Conservation (phyloP, 2,888 invertebrate genomes). For the Lordiphosa andalusiaca region DNA sequence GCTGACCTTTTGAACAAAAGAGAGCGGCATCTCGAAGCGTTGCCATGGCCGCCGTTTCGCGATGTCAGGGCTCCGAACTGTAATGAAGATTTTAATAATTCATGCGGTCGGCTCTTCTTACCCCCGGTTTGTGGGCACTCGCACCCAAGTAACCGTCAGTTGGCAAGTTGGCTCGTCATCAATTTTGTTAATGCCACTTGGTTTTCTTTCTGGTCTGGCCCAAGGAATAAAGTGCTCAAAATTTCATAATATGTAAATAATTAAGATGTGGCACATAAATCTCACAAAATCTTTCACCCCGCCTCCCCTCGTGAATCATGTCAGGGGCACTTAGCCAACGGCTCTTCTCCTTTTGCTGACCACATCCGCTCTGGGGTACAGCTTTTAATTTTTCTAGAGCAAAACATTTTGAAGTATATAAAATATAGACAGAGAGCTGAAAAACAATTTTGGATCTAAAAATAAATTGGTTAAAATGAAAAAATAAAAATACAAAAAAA, state of each 20-base stretch:
- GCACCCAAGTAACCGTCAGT: constrained; percentile 4
- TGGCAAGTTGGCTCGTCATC: constrained; percentile 21
- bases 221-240: constrained; percentile 46
- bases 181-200: constrained; percentile 34
- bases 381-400: constrained; percentile 34
- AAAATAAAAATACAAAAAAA: not conserved
- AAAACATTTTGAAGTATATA: constrained; percentile 14
- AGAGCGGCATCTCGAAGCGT: not conserved
- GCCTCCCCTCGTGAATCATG: constrained; percentile 41
- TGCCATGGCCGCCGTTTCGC: constrained; percentile 19
- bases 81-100: constrained; percentile 67
- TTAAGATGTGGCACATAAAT: constrained; percentile 44
- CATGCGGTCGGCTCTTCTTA: constrained; percentile 18
- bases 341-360: constrained; percentile 24
- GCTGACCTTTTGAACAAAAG: constrained; percentile 45
- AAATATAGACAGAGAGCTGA: constrained; percentile 6
- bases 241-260: constrained; percentile 58
- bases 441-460: constrained; percentile 36
- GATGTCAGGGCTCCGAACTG: constrained; percentile 19
- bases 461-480: constrained; percentile 26
- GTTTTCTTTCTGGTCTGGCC: constrained; percentile 20
- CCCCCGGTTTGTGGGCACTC: constrained; percentile 1
- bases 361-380: constrained; percentile 30
- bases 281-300: constrained; percentile 8
- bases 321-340: constrained; percentile 54